Conservation (phyloP, 2,888 invertebrate genomes). For the Oxyteleia sp. region DNA sequence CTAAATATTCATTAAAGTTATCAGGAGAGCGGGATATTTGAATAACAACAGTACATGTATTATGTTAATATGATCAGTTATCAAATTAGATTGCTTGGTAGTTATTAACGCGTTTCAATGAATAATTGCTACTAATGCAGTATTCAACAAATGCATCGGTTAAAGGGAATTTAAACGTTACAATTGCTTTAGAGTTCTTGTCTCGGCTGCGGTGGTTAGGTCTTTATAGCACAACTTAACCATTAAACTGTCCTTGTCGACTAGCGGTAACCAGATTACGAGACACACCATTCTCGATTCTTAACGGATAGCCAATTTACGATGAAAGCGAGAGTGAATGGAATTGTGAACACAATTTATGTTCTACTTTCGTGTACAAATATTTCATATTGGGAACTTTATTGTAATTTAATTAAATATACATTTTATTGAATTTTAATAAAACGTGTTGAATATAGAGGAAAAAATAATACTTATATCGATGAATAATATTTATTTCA, state of each 20-base stretch:
- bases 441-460: too few species aligned
- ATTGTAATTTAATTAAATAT: too few species aligned
- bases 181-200: slow-evolving; percentile 36
- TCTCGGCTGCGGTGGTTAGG: slow-evolving; percentile 20
- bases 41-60: too few species aligned
- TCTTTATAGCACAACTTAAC: slow-evolving; percentile 49
- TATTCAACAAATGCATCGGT: slow-evolving; percentile 20
- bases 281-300: slow-evolving; percentile 51
- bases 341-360: slow-evolving; percentile 22
- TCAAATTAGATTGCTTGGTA: too few species aligned
- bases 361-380: neutral
- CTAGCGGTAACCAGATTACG: slow-evolving; percentile 54
- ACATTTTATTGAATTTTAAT: too few species aligned
- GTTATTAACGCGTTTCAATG: too few species aligned
- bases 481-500: too few species aligned
- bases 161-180: slow-evolving; percentile 49
- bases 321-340: slow-evolving; percentile 38
- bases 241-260: slow-evolving; percentile 57
- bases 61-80: too few species aligned
- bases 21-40: too few species aligned
- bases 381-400: neutral
- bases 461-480: too few species aligned
- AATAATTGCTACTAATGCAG: slow-evolving; percentile 21
- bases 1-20: too few species aligned
- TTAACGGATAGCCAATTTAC: slow-evolving; percentile 53